A percentile compares a stretch with the other conserved stretches of the same genome.
These are phyloP conservation scores for Telmatherina bonti DNA, from an alignment of 2,797 vertebrate species.

Conservation along the genomic window DNA sequence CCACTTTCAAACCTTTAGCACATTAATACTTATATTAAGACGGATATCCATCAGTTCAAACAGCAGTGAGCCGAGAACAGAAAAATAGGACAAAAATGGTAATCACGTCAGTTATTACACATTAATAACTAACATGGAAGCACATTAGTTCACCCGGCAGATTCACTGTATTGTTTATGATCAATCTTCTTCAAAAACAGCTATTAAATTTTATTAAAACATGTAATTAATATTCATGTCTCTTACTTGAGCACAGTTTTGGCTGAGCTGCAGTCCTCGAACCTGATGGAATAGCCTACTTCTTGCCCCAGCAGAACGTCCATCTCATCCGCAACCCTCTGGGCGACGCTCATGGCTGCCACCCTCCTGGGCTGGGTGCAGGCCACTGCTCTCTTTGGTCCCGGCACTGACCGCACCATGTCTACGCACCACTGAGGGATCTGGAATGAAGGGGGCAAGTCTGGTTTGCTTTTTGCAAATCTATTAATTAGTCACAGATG, in stretches of 20 bases:
- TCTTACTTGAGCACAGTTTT: conserved; percentile 97
- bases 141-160: not conserved
- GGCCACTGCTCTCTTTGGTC: conserved; percentile 92
- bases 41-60: not conserved
- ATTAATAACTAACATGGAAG: not conserved
- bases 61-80: not conserved
- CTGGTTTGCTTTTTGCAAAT: not conserved
- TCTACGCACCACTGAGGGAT: conserved; percentile 98
- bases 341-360: conserved; percentile 96
- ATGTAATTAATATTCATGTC: not conserved
- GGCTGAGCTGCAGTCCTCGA: conserved; percentile 97
- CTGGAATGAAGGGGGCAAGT: conserved; percentile 66
- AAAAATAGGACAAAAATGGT: not conserved
- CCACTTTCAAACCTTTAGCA: not conserved
- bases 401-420: conserved; percentile 89
- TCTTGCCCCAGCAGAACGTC: conserved; percentile 97
- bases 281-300: conserved; percentile 96
- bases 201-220: not conserved
- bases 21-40: not conserved
- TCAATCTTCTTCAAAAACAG: not conserved
- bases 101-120: not conserved
- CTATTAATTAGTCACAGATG: not conserved
- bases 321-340: conserved; percentile 97
- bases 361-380: conserved; percentile 96
- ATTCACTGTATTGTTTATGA: no score